Evolutionary conservation across 2,888 invertebrate species (phyloP).

Genomic region (Cosmia trapezina): DNA sequence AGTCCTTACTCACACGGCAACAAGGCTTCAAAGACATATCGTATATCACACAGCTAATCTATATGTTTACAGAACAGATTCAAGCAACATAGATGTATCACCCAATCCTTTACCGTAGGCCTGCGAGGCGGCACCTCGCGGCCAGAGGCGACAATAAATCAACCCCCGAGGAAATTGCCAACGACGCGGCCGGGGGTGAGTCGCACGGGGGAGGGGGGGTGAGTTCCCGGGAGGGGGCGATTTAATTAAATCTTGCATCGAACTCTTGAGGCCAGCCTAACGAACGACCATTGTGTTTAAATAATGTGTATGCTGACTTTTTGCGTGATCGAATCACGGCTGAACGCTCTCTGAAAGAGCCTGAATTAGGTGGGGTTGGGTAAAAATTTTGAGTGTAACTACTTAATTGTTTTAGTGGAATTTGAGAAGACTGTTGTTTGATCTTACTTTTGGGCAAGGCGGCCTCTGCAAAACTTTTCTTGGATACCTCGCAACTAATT

Average conservation of each 20-base stretch:
- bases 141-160: constrained; percentile 89
- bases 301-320: constrained; percentile 88
- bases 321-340: constrained; percentile 77
- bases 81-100: constrained; percentile 72
- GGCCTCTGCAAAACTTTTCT: neutral
- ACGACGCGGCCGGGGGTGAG: constrained; percentile 74
- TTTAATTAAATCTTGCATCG: constrained; percentile 92
- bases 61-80: constrained; percentile 67
- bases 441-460: constrained; percentile 27
- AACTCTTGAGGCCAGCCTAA: constrained; percentile 90
- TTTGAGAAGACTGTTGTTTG: constrained; percentile 40
- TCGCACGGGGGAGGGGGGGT: constrained; percentile 52
- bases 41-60: constrained; percentile 56
- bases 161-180: constrained; percentile 89
- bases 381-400: constrained; percentile 54
- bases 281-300: constrained; percentile 90
- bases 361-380: constrained; percentile 69
- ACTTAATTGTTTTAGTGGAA: constrained; percentile 44
- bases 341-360: constrained; percentile 67
- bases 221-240: constrained; percentile 78
- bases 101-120: constrained; percentile 85
- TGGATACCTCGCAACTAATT: neutral
- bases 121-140: constrained; percentile 79
- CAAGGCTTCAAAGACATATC: constrained; percentile 33
- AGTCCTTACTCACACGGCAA: constrained; percentile 4